Conservation (phyloP, 2,113 vertebrate species). For the Notothenia coriiceps region DNA sequence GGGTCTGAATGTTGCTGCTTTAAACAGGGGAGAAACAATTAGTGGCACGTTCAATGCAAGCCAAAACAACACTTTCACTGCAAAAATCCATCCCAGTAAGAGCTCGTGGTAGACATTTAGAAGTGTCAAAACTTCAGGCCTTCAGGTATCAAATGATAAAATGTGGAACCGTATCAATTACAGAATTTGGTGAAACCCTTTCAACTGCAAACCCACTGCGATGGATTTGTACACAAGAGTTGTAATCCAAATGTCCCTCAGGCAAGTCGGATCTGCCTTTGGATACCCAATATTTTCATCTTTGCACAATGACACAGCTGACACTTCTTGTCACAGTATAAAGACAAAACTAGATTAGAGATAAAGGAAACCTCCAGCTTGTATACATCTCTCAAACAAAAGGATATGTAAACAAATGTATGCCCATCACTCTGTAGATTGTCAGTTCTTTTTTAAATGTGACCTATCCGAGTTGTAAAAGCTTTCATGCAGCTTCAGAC, state of each 20-base stretch:
- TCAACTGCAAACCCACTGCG: neutral
- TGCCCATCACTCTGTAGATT: conserved; percentile 75
- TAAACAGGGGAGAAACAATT: conserved; percentile 22
- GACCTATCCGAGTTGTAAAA: neutral
- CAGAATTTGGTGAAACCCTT: neutral
- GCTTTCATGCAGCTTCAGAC: conserved; percentile 11
- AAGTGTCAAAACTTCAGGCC: neutral
- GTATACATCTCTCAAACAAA: neutral
- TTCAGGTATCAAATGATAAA: neutral
- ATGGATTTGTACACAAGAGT: conserved; percentile 6
- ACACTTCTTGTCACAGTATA: neutral
- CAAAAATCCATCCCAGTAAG: conserved; percentile 25
- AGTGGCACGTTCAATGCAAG: neutral
- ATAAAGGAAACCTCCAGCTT: conserved; percentile 13
- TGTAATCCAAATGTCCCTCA: conserved; percentile 11
- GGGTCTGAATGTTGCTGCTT: conserved; percentile 89
- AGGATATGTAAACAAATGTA: conserved; percentile 72
- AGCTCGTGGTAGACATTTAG: neutral
- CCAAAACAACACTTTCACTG: neutral
- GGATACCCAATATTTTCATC: neutral
- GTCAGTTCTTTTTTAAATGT: neutral
- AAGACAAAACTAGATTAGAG: neutral
- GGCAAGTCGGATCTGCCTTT: conserved; percentile 37
- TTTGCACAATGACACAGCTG: neutral
- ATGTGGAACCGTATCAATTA: neutral